Evolutionary conservation across 1,140 invertebrate species (phyloP).

Genomic region (Lamellibrachia luymesi): DNA sequence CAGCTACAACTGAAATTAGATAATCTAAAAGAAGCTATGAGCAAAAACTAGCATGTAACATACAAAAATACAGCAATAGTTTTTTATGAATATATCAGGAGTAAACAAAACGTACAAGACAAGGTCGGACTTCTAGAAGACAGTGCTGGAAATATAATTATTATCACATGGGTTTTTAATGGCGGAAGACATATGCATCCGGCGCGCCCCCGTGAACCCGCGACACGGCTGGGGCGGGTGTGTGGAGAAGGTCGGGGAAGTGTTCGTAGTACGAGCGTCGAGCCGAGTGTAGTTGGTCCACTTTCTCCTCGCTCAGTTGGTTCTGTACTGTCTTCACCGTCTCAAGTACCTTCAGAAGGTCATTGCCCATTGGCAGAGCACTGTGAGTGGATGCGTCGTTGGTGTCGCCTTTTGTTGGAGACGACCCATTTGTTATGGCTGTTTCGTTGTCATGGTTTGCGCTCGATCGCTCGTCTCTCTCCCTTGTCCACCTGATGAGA

Average conservation of each 20-base stretch:
- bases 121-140: too few species aligned
- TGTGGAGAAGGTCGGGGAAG: not conserved
- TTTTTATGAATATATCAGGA: too few species aligned
- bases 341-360: not conserved
- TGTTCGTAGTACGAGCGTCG: not conserved
- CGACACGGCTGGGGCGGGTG: too few species aligned
- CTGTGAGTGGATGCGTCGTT: not conserved
- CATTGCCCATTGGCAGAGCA: not conserved
- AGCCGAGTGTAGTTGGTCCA: not conserved
- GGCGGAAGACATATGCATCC: not conserved
- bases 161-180: too few species aligned
- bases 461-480: not conserved
- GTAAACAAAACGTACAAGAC: too few species aligned
- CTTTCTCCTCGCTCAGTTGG: not conserved
- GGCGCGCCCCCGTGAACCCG: not conserved
- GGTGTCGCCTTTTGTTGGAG: not conserved
- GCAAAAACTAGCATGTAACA: too few species aligned
- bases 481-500: not conserved
- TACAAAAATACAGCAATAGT: too few species aligned
- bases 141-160: too few species aligned
- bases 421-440: not conserved
- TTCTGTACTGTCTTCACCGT: not conserved
- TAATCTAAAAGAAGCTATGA: too few species aligned
- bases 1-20: too few species aligned
- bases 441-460: not conserved